Conservation (phyloP, 2,888 invertebrate genomes). For the Scaptomyza flava region DNA sequence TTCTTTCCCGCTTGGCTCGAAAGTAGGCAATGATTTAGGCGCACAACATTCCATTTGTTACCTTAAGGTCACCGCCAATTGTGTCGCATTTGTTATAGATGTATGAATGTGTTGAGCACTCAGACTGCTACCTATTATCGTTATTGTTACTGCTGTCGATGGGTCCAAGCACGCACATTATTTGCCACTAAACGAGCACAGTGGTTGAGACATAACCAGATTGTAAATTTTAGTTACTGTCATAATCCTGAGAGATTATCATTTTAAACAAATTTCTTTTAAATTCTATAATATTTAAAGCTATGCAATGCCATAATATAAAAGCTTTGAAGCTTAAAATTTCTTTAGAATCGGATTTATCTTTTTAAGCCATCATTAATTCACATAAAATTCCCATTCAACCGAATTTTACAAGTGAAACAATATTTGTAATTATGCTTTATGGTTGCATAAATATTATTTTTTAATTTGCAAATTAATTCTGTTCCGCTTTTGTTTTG, state of each 20-base stretch:
- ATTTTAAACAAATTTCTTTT: too few species aligned
- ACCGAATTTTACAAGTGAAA: background rate
- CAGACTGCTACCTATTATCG: constrained; percentile 33
- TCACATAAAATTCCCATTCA: too few species aligned
- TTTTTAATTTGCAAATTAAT: constrained; percentile 2
- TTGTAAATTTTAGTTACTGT: background rate
- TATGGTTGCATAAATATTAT: constrained; percentile 1
- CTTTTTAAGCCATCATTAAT: too few species aligned
- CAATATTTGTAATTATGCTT: background rate
- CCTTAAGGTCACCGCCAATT: background rate
- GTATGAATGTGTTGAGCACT: constrained; percentile 11
- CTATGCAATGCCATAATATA: too few species aligned
- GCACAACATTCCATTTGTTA: constrained; percentile 42
- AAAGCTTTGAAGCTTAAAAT: too few species aligned
- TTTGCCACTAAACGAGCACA: constrained; percentile 25
- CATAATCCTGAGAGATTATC: too few species aligned
- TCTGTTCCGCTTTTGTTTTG: background rate
- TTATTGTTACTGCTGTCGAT: constrained; percentile 27
- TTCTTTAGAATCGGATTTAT: too few species aligned
- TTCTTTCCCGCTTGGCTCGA: constrained; percentile 2
- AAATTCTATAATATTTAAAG: too few species aligned
- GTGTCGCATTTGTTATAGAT: background rate
- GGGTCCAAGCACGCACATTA: constrained; percentile 34
- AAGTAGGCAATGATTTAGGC: constrained; percentile 53
- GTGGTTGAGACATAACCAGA: constrained; percentile 2